Base-by-base conservation (phyloP, 2,888 invertebrate genomes). In the Prosopocoilus inquinatus region DNA sequence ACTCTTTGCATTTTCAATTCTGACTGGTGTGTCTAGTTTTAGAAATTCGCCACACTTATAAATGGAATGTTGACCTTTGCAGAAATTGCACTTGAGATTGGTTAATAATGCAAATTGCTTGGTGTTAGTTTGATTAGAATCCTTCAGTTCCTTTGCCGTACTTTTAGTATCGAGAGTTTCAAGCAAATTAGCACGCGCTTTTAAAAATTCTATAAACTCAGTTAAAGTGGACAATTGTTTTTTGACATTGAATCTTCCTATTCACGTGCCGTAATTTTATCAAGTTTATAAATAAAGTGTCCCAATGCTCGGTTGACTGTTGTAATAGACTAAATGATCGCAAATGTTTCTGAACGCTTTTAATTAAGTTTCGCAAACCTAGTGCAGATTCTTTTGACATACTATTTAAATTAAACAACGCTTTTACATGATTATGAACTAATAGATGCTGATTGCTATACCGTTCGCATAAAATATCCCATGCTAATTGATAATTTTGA, bases 401-500 rank as follows among this genome's bases (percentile, higher is more conserved):
- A 15, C 34, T 7, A 13, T 50, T 45, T 7, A 52, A 13, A 28
- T 45, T 15, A 55, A 65, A 65, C 28, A 61, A 12, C 3, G 47
- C 46, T 35, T 60, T 55, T 8, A 61, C 35, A 47, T 60, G 57
- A 47, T 58, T 58, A 3, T 53, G 60, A 11, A 63, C 48, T 20
- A 64, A 41, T 9, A 63, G 16, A 9, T 54, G 49, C 32, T 16
- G 57, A 43, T n/a, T n/a, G n/a, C n/a, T n/a, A n/a, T 43, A 63
- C 13, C 59, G 41, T 28, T 57, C 52, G n/a, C 53, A 39, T 20
- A 64, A 47, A 41, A 61, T 41, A 9, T 61, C 55, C 63, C 64
- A 63, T 8, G 63, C 64, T 9, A 58, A 36, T 3, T 2, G 1
- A 46, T 61, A 63, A 35, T 64, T 63, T 9, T 32, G 33, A n/a